Percentiles rank a stretch among this genome's conserved stretches.
Evolutionary conservation across 2,113 vertebrate species (phyloP).

Genomic region (Megaceryle torquata): DNA sequence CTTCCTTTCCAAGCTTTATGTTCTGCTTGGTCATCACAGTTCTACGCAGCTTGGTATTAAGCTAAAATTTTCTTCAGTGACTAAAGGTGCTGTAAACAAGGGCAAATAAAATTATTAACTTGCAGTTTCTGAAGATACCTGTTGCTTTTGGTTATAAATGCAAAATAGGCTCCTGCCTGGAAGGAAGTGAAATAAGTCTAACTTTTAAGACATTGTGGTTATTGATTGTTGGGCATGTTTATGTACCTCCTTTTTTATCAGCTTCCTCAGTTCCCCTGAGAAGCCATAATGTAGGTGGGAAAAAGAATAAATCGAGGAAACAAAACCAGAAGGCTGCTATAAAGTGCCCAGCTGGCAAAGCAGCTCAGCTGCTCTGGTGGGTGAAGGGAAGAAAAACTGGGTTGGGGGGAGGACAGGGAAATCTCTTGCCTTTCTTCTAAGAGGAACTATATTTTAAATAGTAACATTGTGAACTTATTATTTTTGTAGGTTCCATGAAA

Average conservation of each 20-base stretch:
- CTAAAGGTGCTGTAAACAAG: not conserved
- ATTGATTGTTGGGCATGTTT: not conserved
- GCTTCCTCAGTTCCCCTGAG: not conserved
- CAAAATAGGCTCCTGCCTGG: not conserved
- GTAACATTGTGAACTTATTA: constrained; percentile 28
- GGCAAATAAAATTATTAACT: not conserved
- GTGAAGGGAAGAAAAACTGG: not conserved
- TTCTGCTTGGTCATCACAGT: not conserved
- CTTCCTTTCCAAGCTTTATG: not conserved
- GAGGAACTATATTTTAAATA: constrained; percentile 10
- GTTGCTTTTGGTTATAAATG: not conserved
- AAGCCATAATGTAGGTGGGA: not conserved
- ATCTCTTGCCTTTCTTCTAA: not conserved
- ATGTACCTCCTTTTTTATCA: not conserved
- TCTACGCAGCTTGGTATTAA: not conserved
- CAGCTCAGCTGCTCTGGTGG: not conserved
- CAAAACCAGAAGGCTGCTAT: not conserved
- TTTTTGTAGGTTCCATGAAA: not conserved
- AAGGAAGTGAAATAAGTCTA: not conserved
- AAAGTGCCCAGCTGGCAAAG: not conserved
- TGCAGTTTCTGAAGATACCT: not conserved
- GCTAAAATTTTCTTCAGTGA: not conserved
- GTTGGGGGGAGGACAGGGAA: not conserved
- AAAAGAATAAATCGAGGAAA: not conserved
- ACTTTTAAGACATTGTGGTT: not conserved